A percentile compares a stretch with the other conserved stretches of the same genome.
Conservation (phyloP, 2,888 invertebrate genomes). For the Drosophila incognita region DNA sequence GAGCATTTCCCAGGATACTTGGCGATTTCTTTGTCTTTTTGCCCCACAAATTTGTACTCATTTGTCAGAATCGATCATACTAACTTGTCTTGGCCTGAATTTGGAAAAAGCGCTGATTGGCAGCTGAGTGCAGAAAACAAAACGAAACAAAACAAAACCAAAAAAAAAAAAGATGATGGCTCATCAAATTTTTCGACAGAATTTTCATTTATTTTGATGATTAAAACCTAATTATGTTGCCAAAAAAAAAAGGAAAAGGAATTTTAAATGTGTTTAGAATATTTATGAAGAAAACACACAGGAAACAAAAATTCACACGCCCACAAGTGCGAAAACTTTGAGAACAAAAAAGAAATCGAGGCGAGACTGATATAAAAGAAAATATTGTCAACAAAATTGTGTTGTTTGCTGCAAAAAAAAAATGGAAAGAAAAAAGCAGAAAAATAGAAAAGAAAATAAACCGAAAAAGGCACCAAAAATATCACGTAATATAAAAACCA, state of each 20-base stretch:
- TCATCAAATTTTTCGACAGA: slow-evolving; percentile 42
- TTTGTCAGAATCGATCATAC: slow-evolving; percentile 71
- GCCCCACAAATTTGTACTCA: slow-evolving; percentile 43
- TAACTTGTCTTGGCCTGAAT: slow-evolving; percentile 30
- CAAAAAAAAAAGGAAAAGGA: slow-evolving; percentile 39
- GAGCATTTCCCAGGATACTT: background rate
- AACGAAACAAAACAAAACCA: background rate
- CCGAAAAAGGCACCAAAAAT: slow-evolving; percentile 72
- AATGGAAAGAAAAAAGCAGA: slow-evolving; percentile 30
- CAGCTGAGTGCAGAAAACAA: slow-evolving; percentile 21
- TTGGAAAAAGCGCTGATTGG: slow-evolving; percentile 50
- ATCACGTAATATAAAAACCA: slow-evolving; percentile 82
- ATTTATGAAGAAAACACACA: slow-evolving; percentile 61
- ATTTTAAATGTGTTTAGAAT: slow-evolving; percentile 81
- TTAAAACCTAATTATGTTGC: slow-evolving; percentile 76
- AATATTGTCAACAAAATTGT: slow-evolving; percentile 75
- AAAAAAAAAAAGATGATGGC: slow-evolving; percentile 13
- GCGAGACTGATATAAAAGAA: slow-evolving; percentile 44
- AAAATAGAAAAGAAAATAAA: slow-evolving; percentile 37
- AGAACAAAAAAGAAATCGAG: slow-evolving; percentile 21
- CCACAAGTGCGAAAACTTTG: slow-evolving; percentile 61
- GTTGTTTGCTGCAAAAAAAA: slow-evolving; percentile 61
- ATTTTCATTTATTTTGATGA: slow-evolving; percentile 54
- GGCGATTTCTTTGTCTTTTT: slow-evolving; percentile 15
- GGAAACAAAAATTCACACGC: slow-evolving; percentile 23